phyloP scores from a whole-genome alignment of 2,113 vertebrate species.

The Oxygymnocypris stewartii region DNA sequence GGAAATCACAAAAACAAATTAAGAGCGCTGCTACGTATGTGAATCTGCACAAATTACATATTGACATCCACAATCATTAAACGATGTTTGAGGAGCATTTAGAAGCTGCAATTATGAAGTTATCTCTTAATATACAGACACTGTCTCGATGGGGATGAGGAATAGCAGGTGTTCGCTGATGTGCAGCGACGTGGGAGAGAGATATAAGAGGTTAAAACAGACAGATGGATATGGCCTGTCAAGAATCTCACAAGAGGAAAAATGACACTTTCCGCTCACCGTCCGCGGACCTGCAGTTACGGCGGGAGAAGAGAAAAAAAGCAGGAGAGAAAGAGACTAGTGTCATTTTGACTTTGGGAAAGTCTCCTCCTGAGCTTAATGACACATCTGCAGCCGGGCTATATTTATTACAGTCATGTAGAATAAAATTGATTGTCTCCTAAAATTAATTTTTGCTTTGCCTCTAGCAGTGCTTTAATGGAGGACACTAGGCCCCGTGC shows the following conservation, averaged over 20 bases:
- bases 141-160: constrained; percentile 16
- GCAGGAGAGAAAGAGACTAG: constrained; percentile 61
- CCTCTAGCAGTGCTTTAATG: constrained; percentile 87
- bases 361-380: constrained; percentile 82
- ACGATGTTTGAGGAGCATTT: constrained; percentile 8
- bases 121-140: background rate
- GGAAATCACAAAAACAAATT: constrained; percentile 26
- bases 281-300: constrained; percentile 37
- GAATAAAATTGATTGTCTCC: constrained; percentile 94
- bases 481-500: constrained; percentile 87
- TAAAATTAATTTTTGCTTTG: constrained; percentile 93
- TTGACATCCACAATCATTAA: constrained; percentile 8
- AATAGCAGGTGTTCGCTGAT: constrained; percentile 34
- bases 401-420: constrained; percentile 91
- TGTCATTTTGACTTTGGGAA: constrained; percentile 86
- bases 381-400: constrained; percentile 85
- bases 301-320: background rate
- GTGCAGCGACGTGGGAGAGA: constrained; percentile 14
- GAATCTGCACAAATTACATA: constrained; percentile 11
- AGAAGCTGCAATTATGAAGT: constrained; percentile 31
- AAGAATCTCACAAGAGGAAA: constrained; percentile 50
- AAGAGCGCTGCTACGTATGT: background rate
- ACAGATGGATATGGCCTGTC: constrained; percentile 57
- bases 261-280: constrained; percentile 46
- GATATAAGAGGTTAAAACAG: constrained; percentile 43